Evolutionary conservation across 2,797 vertebrate species (phyloP).

Genomic region (Threskiornis aethiopicus): DNA sequence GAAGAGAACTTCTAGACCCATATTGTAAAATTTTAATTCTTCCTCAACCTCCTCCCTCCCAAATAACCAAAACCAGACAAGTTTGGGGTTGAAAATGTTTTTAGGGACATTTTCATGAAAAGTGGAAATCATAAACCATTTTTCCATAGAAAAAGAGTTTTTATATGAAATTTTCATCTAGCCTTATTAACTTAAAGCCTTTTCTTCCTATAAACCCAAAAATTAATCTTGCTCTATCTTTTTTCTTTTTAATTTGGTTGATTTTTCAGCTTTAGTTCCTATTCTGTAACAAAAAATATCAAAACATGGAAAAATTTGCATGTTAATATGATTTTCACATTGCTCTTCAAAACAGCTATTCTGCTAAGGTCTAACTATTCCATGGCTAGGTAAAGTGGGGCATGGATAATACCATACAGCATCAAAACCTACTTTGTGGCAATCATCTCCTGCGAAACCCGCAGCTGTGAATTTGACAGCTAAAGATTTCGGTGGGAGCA

Average conservation of each 20-base stretch:
- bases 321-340: not conserved
- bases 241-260: not conserved
- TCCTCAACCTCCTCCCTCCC: slow-evolving; percentile 18
- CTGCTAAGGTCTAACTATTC: not conserved
- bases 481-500: not conserved
- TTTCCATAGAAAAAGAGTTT: not conserved
- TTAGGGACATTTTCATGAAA: not conserved
- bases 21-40: slow-evolving; percentile 57
- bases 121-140: not conserved
- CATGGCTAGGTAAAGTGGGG: not conserved
- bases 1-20: slow-evolving; percentile 1
- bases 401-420: not conserved
- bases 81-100: slow-evolving; percentile 3
- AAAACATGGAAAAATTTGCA: not conserved
- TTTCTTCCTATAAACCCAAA: not conserved
- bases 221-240: not conserved
- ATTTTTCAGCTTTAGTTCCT: not conserved
- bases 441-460: not conserved
- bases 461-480: not conserved
- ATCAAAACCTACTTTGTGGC: not conserved
- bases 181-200: not conserved
- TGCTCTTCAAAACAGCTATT: not conserved
- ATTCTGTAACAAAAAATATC: not conserved
- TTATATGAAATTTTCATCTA: not conserved
- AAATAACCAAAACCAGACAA: slow-evolving; percentile 50